Conservation (phyloP, 2,113 vertebrate genomes). For the Rhizomys pruinosus region DNA sequence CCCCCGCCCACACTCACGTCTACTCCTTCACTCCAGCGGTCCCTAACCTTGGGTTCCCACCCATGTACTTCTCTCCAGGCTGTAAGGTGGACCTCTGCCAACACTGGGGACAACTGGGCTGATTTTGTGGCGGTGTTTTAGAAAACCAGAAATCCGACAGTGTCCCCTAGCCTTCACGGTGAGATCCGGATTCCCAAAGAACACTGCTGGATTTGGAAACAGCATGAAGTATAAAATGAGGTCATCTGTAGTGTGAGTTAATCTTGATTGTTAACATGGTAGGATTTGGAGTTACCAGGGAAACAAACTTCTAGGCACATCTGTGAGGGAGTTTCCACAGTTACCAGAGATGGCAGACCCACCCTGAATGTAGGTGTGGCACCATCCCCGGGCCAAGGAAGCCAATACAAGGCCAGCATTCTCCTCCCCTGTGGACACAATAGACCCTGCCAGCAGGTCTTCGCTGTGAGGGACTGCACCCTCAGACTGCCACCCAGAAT, state of each 20-base stretch:
- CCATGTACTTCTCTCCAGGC: neutral
- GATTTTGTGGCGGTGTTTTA: neutral
- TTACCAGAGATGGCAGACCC: too few relatives aligned
- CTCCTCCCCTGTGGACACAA: too few relatives aligned
- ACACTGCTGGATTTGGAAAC: neutral
- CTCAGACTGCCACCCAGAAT: neutral
- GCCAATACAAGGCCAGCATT: neutral
- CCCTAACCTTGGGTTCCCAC: neutral
- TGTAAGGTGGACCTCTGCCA: neutral
- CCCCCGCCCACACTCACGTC: neutral
- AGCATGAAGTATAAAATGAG: neutral
- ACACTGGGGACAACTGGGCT: neutral
- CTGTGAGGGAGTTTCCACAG: too few relatives aligned
- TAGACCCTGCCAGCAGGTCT: too few relatives aligned
- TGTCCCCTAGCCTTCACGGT: neutral
- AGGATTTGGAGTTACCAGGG: neutral
- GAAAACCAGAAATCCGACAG: neutral
- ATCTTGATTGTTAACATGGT: neutral
- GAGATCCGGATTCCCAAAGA: neutral
- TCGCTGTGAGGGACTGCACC: neutral
- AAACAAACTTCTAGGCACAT: neutral
- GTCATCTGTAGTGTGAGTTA: neutral
- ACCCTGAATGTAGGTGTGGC: neutral
- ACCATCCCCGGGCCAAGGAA: too few relatives aligned
- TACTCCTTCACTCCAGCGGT: neutral